A percentile compares a stretch with the other conserved stretches of the same genome.
These are phyloP conservation scores for Temnothorax ravouxi DNA, from an alignment of 2,888 invertebrate species.

Conservation along the genomic window DNA sequence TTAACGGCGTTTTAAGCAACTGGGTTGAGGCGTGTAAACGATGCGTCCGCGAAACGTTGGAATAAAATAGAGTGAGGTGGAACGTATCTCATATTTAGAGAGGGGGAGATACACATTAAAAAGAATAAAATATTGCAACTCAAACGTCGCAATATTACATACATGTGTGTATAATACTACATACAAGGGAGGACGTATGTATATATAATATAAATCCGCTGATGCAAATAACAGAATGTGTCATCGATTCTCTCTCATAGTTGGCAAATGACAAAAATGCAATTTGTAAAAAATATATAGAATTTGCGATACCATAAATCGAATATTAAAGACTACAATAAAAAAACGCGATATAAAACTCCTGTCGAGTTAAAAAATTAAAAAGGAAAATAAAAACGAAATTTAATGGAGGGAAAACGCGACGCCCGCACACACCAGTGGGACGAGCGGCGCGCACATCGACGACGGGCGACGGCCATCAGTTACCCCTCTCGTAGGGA, in stretches of 20 bases:
- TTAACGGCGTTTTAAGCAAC: constrained; percentile 32
- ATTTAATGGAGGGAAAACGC: constrained; percentile 43
- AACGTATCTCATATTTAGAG: background rate
- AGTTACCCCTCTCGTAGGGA: constrained; percentile 47
- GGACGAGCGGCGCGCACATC: constrained; percentile 19
- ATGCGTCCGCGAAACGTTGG: background rate
- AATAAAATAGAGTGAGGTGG: background rate
- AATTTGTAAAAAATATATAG: background rate
- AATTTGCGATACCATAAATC: constrained; percentile 25
- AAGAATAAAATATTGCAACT: background rate
- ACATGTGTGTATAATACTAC: too few species aligned
- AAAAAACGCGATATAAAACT: constrained; percentile 22
- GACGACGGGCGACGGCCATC: constrained; percentile 50
- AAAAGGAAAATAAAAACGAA: background rate
- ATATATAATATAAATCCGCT: background rate
- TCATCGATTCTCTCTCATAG: constrained; percentile 9
- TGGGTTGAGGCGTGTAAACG: constrained; percentile 17
- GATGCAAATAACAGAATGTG: background rate
- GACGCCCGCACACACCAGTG: background rate
- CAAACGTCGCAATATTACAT: background rate
- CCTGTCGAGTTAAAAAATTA: constrained; percentile 22
- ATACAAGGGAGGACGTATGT: too few species aligned
- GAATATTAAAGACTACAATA: constrained; percentile 32
- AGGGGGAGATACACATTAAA: background rate
- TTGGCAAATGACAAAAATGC: background rate